Evolutionary conservation across 2,888 invertebrate species (phyloP), one percentile per base, ranked within the genome.

Genomic region (Sesamia inferens): DNA sequence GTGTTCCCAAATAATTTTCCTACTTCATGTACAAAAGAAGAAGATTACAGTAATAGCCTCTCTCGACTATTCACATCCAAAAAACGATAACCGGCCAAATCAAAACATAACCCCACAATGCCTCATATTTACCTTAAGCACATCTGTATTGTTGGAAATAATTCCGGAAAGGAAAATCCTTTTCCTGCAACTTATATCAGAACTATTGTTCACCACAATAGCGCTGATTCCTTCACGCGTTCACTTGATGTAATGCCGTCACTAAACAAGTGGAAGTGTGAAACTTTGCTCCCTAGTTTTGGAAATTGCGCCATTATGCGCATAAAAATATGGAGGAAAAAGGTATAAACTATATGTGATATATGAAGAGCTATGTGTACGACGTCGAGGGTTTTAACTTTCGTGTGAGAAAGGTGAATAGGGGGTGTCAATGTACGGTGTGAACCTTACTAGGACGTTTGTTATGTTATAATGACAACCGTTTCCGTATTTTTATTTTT

Each of bases 131-230:
- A 80, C 78, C 71, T 44, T 65, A 70, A 78, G 65, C 66, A 81
- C 74, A 65, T 75, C 78, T 88, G 89, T 91, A 90, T 81, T 89
- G 90, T 88, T 88, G 86, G 79, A 88, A 89, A 93, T 93, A 93
- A 95, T 94, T 94, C 94, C 90, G 92, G 88, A 86, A 85, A 90
- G 91, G 91, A 92, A 92, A 93, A 91, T 90, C 88, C 84, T 87
- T 90, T 94, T 93, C 91, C 93, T 91, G 90, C 87, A 93, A 93
- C 92, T 93, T 93, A 93, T 93, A 94, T 90, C 90, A 88, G 89
- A 79, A 87, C 91, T 90, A 94, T 95, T 95, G 94, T 95, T 89
- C 88, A 86, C 91, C 90, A 95, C 95, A 95, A 94, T 95, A 86
- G 92, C 84, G 89, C 90, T 94, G 94, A 94, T 95, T 95, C 91